Evolutionary conservation across 2,888 invertebrate species (phyloP).

Genomic region (Rhagonycha fulva): DNA sequence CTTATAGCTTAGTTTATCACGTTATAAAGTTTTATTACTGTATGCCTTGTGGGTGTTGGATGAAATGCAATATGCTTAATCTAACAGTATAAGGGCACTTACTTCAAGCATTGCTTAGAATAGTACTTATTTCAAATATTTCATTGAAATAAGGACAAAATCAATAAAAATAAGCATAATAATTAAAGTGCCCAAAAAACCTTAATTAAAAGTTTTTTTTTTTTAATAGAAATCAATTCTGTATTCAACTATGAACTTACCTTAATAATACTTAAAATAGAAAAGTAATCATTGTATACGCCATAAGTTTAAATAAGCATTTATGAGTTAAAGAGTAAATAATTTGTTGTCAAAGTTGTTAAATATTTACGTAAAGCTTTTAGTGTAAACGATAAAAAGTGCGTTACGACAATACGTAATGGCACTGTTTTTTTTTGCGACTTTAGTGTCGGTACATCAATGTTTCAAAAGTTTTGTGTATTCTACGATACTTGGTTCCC

Average conservation of each 20-base stretch:
- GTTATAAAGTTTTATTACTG: neutral
- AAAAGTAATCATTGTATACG: neutral
- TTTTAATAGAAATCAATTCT: neutral
- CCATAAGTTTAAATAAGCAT: neutral
- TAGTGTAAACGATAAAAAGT: slow-evolving; percentile 9
- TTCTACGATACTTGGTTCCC: neutral
- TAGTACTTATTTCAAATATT: neutral
- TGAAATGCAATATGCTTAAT: neutral
- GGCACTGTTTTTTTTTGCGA: slow-evolving; percentile 8
- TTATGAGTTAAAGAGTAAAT: slow-evolving; percentile 7
- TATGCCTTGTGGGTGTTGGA: neutral
- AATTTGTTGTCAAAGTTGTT: slow-evolving; percentile 9
- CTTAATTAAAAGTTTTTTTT: neutral
- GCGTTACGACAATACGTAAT: slow-evolving; percentile 5
- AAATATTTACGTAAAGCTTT: slow-evolving; percentile 18
- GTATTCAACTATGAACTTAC: neutral
- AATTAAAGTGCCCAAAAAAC: neutral
- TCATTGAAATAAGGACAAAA: no score
- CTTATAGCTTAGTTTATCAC: neutral
- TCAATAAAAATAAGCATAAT: neutral
- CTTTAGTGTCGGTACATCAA: slow-evolving; percentile 8
- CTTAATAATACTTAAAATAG: neutral
- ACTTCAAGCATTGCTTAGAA: neutral
- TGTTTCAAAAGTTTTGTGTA: slow-evolving; percentile 2
- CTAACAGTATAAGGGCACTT: neutral